Evolutionary conservation across 2,888 invertebrate genomes (phyloP), one percentile per base, ranked within the genome.

Genomic region (Sesia bembeciformis): DNA sequence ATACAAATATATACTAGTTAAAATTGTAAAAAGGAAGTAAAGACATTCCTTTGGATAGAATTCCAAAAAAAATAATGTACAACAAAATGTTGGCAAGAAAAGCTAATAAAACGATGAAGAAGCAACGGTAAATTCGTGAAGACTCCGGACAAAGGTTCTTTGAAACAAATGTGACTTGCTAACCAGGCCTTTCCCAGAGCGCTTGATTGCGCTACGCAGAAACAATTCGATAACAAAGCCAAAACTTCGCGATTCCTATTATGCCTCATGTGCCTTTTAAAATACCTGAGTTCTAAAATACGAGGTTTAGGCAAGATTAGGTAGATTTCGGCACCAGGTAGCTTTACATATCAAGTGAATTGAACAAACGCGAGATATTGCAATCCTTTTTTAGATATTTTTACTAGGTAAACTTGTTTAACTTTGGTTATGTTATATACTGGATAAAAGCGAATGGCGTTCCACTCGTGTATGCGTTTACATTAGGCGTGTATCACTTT

Each of bases 21-120:
- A 4, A 23, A 46, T 7, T 46, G 23, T 8, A 23, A 8, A 8
- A 4, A 46, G 23, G 46, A 46, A 23, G 8, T 8, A 46, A 46
- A 23, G 46, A 46, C 43, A 8, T 7, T 23, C 46, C 7, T 8
- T 46, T 46, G n/a, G 23, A 46, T n/a, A 8, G 7, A 46, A 46
- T 46, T 42, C 6, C n/a, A 39, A 6, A 39, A 43, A 23, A 46
- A 46, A 46, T 23, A 23, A 46, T 8, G 23, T 7, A 46, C 46
- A 46, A 7, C 8, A 23, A 46, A 46, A 46, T 23, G n/a, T 46
- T 46, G 46, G 46, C 46, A 79, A 84, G 78, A 74, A 79, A 81
- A 77, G 76, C 73, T 78, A 80, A 82, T 80, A 81, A 81, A 84
- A 78, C 77, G 70, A 79, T 78, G 76, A 78, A 78, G 64, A 77